phyloP scores from a whole-genome alignment of 2,888 invertebrate species.

The Camponotus fellah region DNA sequence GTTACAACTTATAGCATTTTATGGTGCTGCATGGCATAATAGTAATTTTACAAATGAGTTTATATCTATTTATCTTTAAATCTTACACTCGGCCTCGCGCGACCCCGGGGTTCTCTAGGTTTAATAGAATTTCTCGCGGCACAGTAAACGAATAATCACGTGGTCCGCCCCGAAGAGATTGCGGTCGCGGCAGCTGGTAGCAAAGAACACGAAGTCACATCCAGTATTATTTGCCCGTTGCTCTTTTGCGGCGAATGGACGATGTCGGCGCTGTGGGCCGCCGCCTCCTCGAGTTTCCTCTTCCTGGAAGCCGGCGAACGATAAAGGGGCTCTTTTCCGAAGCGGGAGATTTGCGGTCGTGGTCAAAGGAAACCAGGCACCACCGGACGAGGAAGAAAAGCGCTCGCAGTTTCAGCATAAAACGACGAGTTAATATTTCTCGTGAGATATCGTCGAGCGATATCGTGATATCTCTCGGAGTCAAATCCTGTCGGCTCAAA shows the following conservation, averaged over 20 bases:
- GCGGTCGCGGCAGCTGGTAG: slow-evolving; percentile 31
- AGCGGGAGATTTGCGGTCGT: slow-evolving; percentile 43
- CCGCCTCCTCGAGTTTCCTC: slow-evolving; percentile 23
- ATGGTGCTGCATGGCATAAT: background rate
- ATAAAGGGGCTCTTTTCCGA: slow-evolving; percentile 46
- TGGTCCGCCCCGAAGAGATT: slow-evolving; percentile 20
- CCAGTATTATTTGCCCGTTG: slow-evolving; percentile 40
- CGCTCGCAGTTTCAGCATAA: slow-evolving; percentile 6
- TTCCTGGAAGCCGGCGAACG: slow-evolving; percentile 33
- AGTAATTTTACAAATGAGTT: slow-evolving; percentile 4
- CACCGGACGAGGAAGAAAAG: slow-evolving; percentile 23
- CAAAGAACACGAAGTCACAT: slow-evolving; percentile 25
- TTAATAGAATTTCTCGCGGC: slow-evolving; percentile 26
- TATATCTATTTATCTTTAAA: background rate
- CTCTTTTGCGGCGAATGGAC: background rate
- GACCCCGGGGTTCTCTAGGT: background rate
- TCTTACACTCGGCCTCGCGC: background rate
- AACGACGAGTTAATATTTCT: slow-evolving; percentile 36
- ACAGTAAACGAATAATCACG: slow-evolving; percentile 37
- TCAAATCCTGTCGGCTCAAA: background rate
- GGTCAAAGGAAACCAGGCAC: slow-evolving; percentile 18
- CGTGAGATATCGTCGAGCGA: slow-evolving; percentile 4
- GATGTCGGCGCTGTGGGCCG: background rate
- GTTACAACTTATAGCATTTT: background rate
- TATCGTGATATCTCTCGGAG: background rate